A percentile compares a stretch with the other conserved stretches of the same genome.
phyloP scores from a whole-genome alignment of 2,113 vertebrate genomes.

The Colistium nudipinnis region DNA sequence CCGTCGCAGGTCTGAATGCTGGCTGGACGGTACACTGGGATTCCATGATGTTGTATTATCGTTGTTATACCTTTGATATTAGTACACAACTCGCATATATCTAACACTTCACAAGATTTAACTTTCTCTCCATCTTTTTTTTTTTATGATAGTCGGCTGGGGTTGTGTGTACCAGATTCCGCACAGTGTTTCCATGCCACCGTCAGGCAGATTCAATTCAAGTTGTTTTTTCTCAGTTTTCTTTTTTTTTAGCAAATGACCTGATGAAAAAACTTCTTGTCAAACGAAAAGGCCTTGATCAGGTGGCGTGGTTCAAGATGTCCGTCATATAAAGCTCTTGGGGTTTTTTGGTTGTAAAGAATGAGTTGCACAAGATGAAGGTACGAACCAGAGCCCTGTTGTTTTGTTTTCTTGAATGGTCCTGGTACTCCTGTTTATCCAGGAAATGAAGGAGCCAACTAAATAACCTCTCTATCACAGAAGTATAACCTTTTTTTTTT shows the following conservation, averaged over 20 bases:
- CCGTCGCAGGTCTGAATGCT: not conserved
- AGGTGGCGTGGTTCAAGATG: not conserved
- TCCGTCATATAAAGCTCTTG: slow-evolving; percentile 14
- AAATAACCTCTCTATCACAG: slow-evolving; percentile 49
- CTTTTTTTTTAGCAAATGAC: not conserved
- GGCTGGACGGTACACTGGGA: slow-evolving; percentile 7
- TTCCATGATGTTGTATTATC: slow-evolving; percentile 33
- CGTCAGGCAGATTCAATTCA: not conserved
- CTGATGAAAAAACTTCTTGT: not conserved
- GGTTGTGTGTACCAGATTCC: slow-evolving; percentile 11
- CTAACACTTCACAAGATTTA: slow-evolving; percentile 43
- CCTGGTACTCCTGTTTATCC: slow-evolving; percentile 40
- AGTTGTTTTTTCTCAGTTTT: not conserved
- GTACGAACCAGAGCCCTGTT: slow-evolving; percentile 59
- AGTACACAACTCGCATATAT: slow-evolving; percentile 9
- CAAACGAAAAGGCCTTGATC: not conserved
- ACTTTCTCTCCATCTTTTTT: slow-evolving; percentile 23
- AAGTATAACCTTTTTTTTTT: slow-evolving; percentile 37
- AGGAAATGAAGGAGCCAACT: slow-evolving; percentile 69
- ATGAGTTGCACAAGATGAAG: slow-evolving; percentile 62
- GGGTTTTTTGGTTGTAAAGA: slow-evolving; percentile 18
- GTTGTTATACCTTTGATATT: slow-evolving; percentile 29
- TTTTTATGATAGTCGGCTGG: slow-evolving; percentile 9
- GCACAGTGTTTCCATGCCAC: slow-evolving; percentile 31
- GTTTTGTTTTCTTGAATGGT: slow-evolving; percentile 6